These are phyloP conservation scores for Theocolax elegans DNA, from an alignment of 1,140 invertebrate genomes.

Conservation along the genomic window DNA sequence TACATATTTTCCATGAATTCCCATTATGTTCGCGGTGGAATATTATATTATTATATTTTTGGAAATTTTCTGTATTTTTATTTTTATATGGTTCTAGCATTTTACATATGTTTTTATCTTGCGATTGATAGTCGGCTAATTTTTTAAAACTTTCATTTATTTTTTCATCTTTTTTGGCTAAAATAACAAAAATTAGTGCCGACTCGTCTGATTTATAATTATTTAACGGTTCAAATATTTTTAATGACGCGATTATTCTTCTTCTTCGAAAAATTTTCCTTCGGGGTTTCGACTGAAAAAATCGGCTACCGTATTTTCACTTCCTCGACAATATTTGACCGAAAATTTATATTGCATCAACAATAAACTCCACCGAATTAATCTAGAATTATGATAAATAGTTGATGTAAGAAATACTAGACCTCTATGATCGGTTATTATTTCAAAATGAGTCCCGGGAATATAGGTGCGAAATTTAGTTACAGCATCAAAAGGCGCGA, in stretches of 20 bases:
- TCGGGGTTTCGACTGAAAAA: constrained; percentile 31
- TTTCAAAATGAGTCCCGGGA: constrained; percentile 7
- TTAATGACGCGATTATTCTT: background rate
- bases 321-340: constrained; percentile 3
- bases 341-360: constrained; percentile 18
- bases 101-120: background rate
- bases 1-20: background rate
- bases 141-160: background rate
- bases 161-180: background rate
- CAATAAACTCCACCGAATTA: constrained; percentile 25
- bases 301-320: constrained; percentile 31
- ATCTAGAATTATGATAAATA: background rate
- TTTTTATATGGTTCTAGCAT: background rate
- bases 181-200: no score
- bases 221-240: background rate
- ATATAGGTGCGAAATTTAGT: constrained; percentile 17
- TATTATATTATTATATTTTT: background rate
- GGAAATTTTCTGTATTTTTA: no score
- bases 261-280: background rate
- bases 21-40: no score
- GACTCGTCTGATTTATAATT: background rate
- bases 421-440: constrained; percentile 30
- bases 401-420: constrained; percentile 13
- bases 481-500: no score
- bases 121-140: no score